These are phyloP conservation scores for Lineus longissimus DNA, from an alignment of 1,140 invertebrate species.

Conservation along the genomic window DNA sequence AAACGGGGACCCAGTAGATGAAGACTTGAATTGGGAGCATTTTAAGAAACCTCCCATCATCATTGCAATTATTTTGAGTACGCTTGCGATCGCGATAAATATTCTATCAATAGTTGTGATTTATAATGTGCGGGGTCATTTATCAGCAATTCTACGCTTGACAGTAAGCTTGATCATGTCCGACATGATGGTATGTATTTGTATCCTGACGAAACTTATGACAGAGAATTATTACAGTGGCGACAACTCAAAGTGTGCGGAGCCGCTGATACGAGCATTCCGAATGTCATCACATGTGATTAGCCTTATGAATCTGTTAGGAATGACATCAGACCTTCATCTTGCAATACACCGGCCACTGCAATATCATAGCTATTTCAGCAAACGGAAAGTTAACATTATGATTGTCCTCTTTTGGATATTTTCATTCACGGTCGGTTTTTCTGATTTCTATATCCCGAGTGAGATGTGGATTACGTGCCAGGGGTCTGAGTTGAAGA, in stretches of 20 bases:
- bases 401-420: slow-evolving; percentile 66
- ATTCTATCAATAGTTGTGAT: slow-evolving; percentile 30
- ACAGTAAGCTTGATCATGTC: slow-evolving; percentile 36
- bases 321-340: slow-evolving; percentile 70
- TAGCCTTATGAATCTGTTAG: slow-evolving; percentile 64
- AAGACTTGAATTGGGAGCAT: slow-evolving; percentile 3
- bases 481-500: slow-evolving; percentile 37
- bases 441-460: slow-evolving; percentile 48
- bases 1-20: too few relatives aligned
- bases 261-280: too few relatives aligned
- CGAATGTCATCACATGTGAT: slow-evolving; percentile 42
- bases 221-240: slow-evolving; percentile 26
- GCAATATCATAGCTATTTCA: slow-evolving; percentile 67
- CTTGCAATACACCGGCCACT: slow-evolving; percentile 81
- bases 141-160: slow-evolving; percentile 35
- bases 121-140: slow-evolving; percentile 19
- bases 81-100: slow-evolving; percentile 28
- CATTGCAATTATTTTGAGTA: slow-evolving; percentile 26
- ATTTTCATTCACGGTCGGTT: slow-evolving; percentile 56
- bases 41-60: slow-evolving; percentile 27
- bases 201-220: slow-evolving; percentile 28
- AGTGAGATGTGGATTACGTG: neutral
- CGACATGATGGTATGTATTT: slow-evolving; percentile 34
- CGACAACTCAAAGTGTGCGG: slow-evolving; percentile 1
- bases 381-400: slow-evolving; percentile 62